These are phyloP conservation scores for Amphiduros pacificus DNA, from an alignment of 2,888 invertebrate species.

Conservation along the genomic window DNA sequence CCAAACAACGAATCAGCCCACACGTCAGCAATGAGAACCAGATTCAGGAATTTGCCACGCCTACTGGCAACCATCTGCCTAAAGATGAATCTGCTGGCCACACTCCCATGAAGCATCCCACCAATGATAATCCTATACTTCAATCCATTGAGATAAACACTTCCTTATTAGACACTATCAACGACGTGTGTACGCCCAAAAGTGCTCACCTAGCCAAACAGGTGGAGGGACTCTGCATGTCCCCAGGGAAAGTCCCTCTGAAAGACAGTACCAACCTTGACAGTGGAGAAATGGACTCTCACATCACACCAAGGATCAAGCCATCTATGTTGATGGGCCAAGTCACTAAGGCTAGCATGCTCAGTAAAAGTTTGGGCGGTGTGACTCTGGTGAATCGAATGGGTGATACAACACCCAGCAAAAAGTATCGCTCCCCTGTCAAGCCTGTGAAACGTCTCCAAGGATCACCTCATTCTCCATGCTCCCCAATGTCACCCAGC, in stretches of 20 bases:
- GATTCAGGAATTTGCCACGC: background rate
- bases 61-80: no score
- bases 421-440: constrained; percentile 36
- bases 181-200: constrained; percentile 28
- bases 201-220: constrained; percentile 7
- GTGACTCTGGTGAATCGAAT: background rate
- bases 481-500: no score
- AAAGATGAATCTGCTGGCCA: background rate
- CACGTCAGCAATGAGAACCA: background rate
- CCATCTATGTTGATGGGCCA: constrained; percentile 32
- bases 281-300: background rate
- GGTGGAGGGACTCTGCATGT: background rate
- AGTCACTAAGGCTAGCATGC: constrained; percentile 8
- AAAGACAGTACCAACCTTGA: constrained; percentile 16
- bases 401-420: constrained; percentile 11
- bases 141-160: constrained; percentile 8
- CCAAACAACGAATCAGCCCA: background rate
- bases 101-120: constrained; percentile 3
- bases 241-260: constrained; percentile 7
- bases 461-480: constrained; percentile 27
- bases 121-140: background rate
- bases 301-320: constrained; percentile 30
- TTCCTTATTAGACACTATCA: constrained; percentile 33
- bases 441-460: constrained; percentile 46
- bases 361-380: constrained; percentile 2